A percentile compares a stretch with the other conserved stretches of the same genome.
Conservation (phyloP, 1,140 invertebrate species). For the Contarinia nasturtii region DNA sequence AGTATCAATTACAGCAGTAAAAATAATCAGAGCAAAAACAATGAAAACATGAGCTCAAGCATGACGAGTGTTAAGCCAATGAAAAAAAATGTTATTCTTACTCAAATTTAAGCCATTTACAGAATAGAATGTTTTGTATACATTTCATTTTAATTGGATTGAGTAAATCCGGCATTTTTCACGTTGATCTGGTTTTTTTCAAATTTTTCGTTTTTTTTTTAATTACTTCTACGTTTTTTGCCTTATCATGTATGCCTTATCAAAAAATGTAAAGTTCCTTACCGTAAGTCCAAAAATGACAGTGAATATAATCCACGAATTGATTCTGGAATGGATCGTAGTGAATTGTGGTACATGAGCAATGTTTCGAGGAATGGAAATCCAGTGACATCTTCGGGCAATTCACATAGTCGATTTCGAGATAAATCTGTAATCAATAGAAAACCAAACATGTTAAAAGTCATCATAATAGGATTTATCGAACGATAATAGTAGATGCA, state of each 20-base stretch:
- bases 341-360: conserved; percentile 76
- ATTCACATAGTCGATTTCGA: conserved; percentile 75
- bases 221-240: too few relatives aligned
- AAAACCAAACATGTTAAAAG: neutral
- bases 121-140: too few relatives aligned
- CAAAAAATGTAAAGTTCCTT: too few relatives aligned
- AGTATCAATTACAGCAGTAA: neutral
- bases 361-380: conserved; percentile 73
- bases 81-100: too few relatives aligned
- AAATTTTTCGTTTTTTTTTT: too few relatives aligned
- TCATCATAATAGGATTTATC: too few relatives aligned
- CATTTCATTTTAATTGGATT: too few relatives aligned
- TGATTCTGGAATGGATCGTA: conserved; percentile 65
- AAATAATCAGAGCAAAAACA: neutral
- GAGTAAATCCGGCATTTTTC: too few relatives aligned
- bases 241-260: too few relatives aligned
- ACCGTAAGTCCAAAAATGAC: conserved; percentile 75
- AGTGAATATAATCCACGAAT: conserved; percentile 65
- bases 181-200: too few relatives aligned
- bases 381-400: conserved; percentile 71
- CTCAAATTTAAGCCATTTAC: neutral
- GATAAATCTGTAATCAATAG: conserved; percentile 68
- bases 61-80: neutral
- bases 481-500: too few relatives aligned
- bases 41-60: neutral